These are phyloP conservation scores for Microplitis mediator DNA, from an alignment of 1,140 invertebrate species.

Conservation along the genomic window DNA sequence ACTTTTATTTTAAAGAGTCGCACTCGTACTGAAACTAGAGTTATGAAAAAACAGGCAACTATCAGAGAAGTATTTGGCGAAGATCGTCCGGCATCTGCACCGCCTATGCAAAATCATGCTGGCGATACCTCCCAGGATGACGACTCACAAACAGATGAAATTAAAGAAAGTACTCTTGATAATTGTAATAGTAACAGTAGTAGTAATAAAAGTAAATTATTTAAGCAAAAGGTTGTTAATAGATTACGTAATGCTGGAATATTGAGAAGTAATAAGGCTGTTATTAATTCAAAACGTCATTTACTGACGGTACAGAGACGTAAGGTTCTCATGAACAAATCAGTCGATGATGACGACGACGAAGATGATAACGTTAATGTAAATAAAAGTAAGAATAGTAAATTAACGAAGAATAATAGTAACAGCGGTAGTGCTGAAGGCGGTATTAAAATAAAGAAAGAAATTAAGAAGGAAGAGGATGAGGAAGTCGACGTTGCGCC, in stretches of 20 bases:
- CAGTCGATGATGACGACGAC: conserved; percentile 58
- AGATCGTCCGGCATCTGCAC: conserved; percentile 71
- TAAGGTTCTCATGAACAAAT: conserved; percentile 63
- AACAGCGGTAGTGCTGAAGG: conserved; percentile 37
- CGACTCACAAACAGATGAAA: conserved; percentile 53
- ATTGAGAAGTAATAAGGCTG: conserved; percentile 66
- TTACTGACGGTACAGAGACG: conserved; percentile 63
- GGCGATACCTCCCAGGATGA: conserved; percentile 55
- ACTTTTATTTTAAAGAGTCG: conserved; percentile 75
- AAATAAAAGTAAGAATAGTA: no score
- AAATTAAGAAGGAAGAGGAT: conserved; percentile 53
- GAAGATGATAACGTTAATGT: conserved; percentile 38
- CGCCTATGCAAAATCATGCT: conserved; percentile 61
- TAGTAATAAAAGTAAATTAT: conserved; percentile 38
- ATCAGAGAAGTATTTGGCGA: conserved; percentile 82
- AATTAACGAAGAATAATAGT: no score
- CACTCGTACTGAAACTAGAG: conserved; percentile 76
- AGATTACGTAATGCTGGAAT: conserved; percentile 65
- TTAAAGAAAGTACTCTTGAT: conserved; percentile 31
- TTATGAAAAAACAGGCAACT: conserved; percentile 76
- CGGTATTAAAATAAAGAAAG: conserved; percentile 43
- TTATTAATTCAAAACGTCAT: conserved; percentile 61
- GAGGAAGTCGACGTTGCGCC: conserved; percentile 29
- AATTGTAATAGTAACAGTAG: conserved; percentile 4
- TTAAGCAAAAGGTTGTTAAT: conserved; percentile 63